A percentile compares a stretch with the other conserved stretches of the same genome.
Evolutionary conservation across 2,113 vertebrate genomes (phyloP).

Genomic region (Hystrix cristata): DNA sequence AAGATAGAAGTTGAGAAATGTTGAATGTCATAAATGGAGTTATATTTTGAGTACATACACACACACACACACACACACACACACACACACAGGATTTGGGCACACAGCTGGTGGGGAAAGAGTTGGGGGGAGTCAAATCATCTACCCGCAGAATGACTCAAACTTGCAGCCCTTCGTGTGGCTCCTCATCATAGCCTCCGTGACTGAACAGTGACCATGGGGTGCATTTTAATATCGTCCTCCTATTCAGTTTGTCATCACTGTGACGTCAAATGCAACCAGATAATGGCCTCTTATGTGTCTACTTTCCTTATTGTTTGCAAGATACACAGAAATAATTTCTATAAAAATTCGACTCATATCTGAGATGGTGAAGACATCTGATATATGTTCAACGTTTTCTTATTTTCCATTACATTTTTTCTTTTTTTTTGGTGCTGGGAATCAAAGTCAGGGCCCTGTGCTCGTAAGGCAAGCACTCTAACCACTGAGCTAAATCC

Average conservation of each 20-base stretch:
- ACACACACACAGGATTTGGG: background rate
- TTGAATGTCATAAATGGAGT: background rate
- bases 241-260: background rate
- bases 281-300: background rate
- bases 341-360: background rate
- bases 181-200: background rate
- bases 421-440: too few species aligned
- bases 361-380: background rate
- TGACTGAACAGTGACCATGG: background rate
- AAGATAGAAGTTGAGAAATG: background rate
- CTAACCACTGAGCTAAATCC: too few species aligned
- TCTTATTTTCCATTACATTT: accelerated
- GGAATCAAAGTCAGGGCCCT: too few species aligned
- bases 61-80: background rate
- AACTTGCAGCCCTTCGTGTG: background rate
- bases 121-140: background rate
- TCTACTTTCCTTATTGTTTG: background rate
- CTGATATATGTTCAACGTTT: background rate
- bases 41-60: background rate
- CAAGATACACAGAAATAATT: background rate
- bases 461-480: too few species aligned
- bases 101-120: background rate
- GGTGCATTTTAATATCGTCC: background rate
- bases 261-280: background rate
- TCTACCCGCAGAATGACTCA: background rate